Base-by-base conservation (phyloP, 2,113 vertebrate species). In the Cervus canadensis region DNA sequence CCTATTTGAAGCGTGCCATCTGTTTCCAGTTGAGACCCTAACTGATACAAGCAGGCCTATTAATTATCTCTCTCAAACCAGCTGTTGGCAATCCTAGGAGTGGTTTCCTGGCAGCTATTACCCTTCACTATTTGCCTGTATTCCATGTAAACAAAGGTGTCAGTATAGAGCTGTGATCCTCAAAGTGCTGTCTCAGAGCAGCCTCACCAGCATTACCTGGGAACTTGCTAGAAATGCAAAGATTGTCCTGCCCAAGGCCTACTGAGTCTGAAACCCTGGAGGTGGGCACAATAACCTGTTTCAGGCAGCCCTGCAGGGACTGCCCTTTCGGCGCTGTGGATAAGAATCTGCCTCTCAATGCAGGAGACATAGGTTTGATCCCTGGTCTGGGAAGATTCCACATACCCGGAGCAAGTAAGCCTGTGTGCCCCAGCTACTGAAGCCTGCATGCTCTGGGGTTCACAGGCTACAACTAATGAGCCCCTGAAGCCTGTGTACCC, bases 1-100 rank as follows among this genome's bases (percentile, higher is more conserved):
- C 33, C 78, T 79, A 19, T 86, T 62, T 95, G 88, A 97, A 83
- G 40, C 2, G 2, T 74, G n/a, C 95, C 97, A 95, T 95, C 95
- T 97, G 97, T 93, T 96, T 95, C 56, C 94, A 95, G 67, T 60
- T 97, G 82, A 62, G 91, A 86, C 82, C 86, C 94, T 92, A 94
- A 95, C 40, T 91, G 94, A 93, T 83, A 95, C 91, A 96, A 92
- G 82, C 81, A 86, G 82, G 62, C 54, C 91, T 97, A 89, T 97
- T 96, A 94, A 97, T 96, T 93, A 93, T 48, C 96, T 94, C 67
- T 96, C 92, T 82, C 84, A 78, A 67, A 50, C 76, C 86, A 97
- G 97, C 95, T 88, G 54, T 79, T 87, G 54, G 94, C 43, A 57
- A n/a, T 40, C 89, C 50, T 89, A 86, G 95, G 96, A 0, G 62